These are phyloP conservation scores for Siniperca obscura DNA, from an alignment of 2,797 vertebrate genomes.

Conservation along the genomic window DNA sequence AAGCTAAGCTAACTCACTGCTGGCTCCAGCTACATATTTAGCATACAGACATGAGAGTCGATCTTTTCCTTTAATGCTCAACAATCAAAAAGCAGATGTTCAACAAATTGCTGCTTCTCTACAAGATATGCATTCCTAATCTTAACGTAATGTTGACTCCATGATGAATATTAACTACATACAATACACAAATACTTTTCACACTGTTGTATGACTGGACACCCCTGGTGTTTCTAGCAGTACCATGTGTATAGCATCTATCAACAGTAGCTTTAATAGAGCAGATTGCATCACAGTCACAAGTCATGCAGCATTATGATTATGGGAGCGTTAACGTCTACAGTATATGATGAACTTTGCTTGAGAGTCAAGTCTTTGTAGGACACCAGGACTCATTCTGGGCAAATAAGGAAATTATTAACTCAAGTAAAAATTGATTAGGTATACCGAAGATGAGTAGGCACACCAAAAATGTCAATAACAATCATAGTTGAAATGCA, in stretches of 20 bases:
- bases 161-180: background rate
- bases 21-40: background rate
- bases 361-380: background rate
- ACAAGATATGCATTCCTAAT: background rate
- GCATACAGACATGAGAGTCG: background rate
- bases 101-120: background rate
- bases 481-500: background rate
- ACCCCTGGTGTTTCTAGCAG: background rate
- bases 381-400: background rate
- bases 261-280: background rate
- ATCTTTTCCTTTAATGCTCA: background rate
- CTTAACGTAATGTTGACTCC: background rate
- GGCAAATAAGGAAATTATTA: background rate
- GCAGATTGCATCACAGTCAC: background rate
- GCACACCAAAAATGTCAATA: background rate
- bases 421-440: background rate
- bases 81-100: background rate
- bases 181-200: background rate
- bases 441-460: accelerated
- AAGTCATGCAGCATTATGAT: background rate
- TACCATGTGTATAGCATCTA: background rate
- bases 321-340: too few species aligned
- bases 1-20: too few species aligned
- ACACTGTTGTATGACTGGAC: background rate
- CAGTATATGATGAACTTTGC: background rate